Evolutionary conservation across 2,113 vertebrate species (phyloP), one percentile per base, ranked within the genome.

Genomic region (Forbesichthys agassizii): DNA sequence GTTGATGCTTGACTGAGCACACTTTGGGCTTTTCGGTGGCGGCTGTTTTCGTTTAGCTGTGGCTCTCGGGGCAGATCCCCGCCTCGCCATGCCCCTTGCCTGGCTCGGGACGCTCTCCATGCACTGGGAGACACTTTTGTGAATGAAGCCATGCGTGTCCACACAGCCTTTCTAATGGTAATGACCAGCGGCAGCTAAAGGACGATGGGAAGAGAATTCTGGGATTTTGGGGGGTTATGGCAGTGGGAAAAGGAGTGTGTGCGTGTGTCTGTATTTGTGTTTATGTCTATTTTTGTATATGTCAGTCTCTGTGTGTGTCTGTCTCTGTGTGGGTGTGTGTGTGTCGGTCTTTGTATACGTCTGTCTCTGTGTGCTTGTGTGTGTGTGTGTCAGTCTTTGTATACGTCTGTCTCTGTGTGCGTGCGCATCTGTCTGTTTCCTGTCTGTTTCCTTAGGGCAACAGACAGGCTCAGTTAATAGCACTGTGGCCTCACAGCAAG

Each of bases 161-260:
- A 73, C 87, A 80, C 93, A 82, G 93, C 90, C 92, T 95, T 95
- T 96, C 92, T 95, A 90, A 95, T 96, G 94, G 91, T 93, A 96
- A 97, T 95, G 86, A 91, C 78, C 16, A 64, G 79, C 83, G 73
- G 0, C 53, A 0, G 1, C 83, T 88, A 52, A 8, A 52, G 90
- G 94, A 93, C 94, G 86, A 88, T 85, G 73, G 62, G 27, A 90
- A 61, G 86, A 83, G 86, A 75, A 86, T 71, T 91, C 87, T 88
- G 92, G 90, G 88, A 90, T 90, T 90, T 91, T 89, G 85, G 88
- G 87, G 84, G 91, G 82, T 86, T 77, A 85, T 33, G 64, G 56
- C 69, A 57, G 78, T 79, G 84, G 74, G 84, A 78, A 87, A 76
- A 71, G 67, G 77, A 69, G 70, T 62, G 48, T 54, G 66, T 9